Evolutionary conservation across 2,113 vertebrate genomes (phyloP).

Genomic region (Scomber colias): DNA sequence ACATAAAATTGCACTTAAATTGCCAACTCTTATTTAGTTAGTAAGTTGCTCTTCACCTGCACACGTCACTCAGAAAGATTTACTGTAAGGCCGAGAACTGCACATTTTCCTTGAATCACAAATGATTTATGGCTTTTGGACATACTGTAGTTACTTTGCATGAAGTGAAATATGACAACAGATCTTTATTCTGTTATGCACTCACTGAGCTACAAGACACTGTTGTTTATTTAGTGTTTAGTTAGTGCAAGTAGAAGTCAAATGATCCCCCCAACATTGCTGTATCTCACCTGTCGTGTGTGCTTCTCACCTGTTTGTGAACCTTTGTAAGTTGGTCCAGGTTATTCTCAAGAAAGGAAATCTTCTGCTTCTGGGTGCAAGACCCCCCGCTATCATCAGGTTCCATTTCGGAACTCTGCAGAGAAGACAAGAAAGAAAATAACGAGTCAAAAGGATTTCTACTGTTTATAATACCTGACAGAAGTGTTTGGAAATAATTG

Average conservation of each 20-base stretch:
- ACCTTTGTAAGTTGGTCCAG: conserved; percentile 97
- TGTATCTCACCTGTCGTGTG: neutral
- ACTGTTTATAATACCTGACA: neutral
- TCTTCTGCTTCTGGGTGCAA: conserved; percentile 96
- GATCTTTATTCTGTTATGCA: too few species aligned
- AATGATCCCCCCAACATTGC: neutral
- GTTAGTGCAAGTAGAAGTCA: neutral
- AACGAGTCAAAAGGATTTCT: neutral
- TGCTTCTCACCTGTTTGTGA: conserved; percentile 92
- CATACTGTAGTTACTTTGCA: too few species aligned
- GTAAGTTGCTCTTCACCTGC: too few species aligned
- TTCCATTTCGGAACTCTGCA: conserved; percentile 93
- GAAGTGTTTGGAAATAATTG: neutral
- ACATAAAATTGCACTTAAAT: too few species aligned
- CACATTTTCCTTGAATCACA: neutral
- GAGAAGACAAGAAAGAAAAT: neutral
- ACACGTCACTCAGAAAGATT: neutral
- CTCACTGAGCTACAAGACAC: too few species aligned
- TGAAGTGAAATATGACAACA: too few species aligned
- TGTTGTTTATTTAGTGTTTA: neutral
- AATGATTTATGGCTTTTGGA: too few species aligned
- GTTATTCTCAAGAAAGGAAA: conserved; percentile 99
- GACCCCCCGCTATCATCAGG: conserved; percentile 95
- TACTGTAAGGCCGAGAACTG: neutral
- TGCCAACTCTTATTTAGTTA: too few species aligned